Conservation (phyloP, 1,140 invertebrate species). For the Panonychus citri region DNA sequence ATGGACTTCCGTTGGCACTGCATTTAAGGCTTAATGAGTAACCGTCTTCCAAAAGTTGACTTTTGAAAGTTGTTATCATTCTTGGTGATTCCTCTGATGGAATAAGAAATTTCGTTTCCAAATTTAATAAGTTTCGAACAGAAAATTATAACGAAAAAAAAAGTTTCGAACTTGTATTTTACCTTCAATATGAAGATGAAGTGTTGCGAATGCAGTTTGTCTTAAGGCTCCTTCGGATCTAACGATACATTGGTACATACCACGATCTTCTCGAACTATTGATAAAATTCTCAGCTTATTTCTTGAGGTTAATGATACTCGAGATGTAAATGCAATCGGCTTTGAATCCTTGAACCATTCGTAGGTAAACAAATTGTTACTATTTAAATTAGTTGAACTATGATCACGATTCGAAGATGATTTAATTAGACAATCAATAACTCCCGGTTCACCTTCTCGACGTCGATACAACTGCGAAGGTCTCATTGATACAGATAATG, state of each 20-base stretch:
- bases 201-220: conserved; percentile 19
- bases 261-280: conserved; percentile 21
- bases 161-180: conserved; percentile 11
- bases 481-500: not conserved
- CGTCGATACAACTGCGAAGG: not conserved
- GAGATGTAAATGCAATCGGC: not conserved
- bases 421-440: not conserved
- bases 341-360: not conserved
- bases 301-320: not conserved
- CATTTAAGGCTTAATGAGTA: conserved; percentile 45
- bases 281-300: conserved; percentile 17
- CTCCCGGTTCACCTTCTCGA: not conserved
- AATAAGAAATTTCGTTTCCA: not conserved
- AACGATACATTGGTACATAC: conserved; percentile 28
- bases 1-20: conserved; percentile 50
- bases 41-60: not conserved
- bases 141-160: not conserved
- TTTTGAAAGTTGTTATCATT: not conserved
- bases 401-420: not conserved
- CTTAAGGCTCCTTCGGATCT: conserved; percentile 18
- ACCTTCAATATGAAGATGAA: conserved; percentile 24
- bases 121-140: not conserved
- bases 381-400: too few species aligned
- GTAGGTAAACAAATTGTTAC: not conserved
- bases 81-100: not conserved